Evolutionary conservation across 2,113 vertebrate genomes (phyloP), one percentile per base, ranked within the genome.

Genomic region (Hydropotes inermis): DNA sequence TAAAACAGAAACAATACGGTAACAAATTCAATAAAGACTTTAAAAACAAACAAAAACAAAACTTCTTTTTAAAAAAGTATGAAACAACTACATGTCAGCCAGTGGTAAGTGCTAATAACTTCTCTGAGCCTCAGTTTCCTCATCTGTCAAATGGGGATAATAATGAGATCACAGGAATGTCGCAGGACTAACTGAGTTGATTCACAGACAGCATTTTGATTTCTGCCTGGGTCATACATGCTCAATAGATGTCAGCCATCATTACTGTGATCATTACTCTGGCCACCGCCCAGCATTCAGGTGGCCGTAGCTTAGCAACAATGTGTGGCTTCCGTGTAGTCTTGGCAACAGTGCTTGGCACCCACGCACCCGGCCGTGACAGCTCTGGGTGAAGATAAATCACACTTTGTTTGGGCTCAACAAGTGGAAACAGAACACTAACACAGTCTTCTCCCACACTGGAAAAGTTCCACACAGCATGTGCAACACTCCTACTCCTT

Each of bases 141-240:
- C 67, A 4, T 15, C 76, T 54, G 50, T 12, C 78, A 60, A 60
- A 33, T 55, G 21, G 28, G 21, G 33, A 50, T 21, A 9, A n/a
- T 27, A 27, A 28, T 0, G 33, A 4, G 1, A 23, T 33, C 33
- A 1, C 0, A 9, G 7, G 15, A n/a, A 57, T 28, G 14, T 16
- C 7, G 9, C 83, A 8, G 61, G 67, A 76, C 52, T 7, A 47
- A 70, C 21, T 19, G 36, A 58, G 11, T 78, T 91, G 10, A 82
- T 83, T 89, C 58, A 30, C 13, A 61, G 3, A 82, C n/a, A 19
- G 39, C 21, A 25, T 64, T 47, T 15, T 21, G 7, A 13, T 25
- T 82, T 2, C 52, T 7, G 55, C 14, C 81, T 19, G 39, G 39
- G 5, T 2, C 54, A 58, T 0, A 7, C 15, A 13, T 0, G 33